Base-by-base conservation (phyloP, 2,888 invertebrate genomes). In the Copidosoma aretas region DNA sequence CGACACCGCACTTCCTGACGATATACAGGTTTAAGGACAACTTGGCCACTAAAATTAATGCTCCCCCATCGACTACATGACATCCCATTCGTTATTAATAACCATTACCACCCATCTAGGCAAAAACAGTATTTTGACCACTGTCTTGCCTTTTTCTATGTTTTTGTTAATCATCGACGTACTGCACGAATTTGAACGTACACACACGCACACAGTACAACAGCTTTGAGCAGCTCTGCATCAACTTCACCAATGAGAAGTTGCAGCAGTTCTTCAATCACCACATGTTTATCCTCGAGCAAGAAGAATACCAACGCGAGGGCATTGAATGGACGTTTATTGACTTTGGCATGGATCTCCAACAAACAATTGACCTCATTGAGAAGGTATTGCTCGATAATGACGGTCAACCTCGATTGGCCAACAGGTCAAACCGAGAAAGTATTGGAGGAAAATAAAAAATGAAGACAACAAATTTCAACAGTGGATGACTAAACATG, bases 241-340 rank as follows among this genome's bases (percentile, higher is more conserved):
- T 91, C 87, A 91, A 91, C 87, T 91, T 91, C 86, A 91, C 91
- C 81, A 91, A 91, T 84, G 91, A 91, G 85, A 89, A 91, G 81
- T 86, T 91, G 74, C 91, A 92, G 82, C 91, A 92, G 82, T 91
- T 91, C 87, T 92, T 91, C 89, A 91, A 91, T 84, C 91, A 91
- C 76, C 88, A 91, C 86, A 91, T 91, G 91, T 91, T 91, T 84
- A 90, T 91, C 73, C 86, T 91, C 82, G 91, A 91, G 84, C 91
- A 91, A 85, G 91, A 91, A 84, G 91, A 91, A 78, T 91, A 91
- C 86, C 89, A 89, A 79, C 86, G 88, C 73, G 91, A 91, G 83
- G 91, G 91, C 75, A 91, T 91, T 83, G 87, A 90, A 75, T 91
- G 91, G 91, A 88, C 88, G 75, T 91, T 91, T 84, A 91, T 92